Percentiles rank a stretch among this genome's conserved stretches.
phyloP scores from a whole-genome alignment of 2,888 invertebrate genomes.

The Cataglyphis rosenhaueri region DNA sequence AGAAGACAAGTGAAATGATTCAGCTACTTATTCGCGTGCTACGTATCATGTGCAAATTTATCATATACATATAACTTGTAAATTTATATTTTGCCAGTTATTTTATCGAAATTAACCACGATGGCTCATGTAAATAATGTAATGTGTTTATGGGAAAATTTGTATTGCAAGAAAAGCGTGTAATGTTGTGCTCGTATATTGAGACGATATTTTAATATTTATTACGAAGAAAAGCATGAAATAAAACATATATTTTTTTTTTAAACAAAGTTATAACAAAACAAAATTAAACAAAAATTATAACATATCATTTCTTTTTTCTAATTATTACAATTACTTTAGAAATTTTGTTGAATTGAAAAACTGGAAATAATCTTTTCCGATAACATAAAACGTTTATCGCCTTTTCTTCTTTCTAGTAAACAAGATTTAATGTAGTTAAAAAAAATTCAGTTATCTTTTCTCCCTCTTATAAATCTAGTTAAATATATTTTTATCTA shows the following conservation, averaged over 20 bases:
- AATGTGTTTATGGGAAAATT: not conserved
- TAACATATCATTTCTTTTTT: not conserved
- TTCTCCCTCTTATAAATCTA: conserved; percentile 15
- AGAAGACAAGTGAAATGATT: conserved; percentile 31
- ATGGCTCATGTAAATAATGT: not conserved
- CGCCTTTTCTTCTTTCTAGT: not conserved
- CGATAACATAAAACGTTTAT: conserved; percentile 1
- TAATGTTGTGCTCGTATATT: not conserved
- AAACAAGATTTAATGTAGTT: not conserved
- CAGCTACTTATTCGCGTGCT: conserved; percentile 3
- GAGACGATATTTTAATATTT: not conserved
- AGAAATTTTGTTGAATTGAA: not conserved
- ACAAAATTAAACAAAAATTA: too few relatives aligned
- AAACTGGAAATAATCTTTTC: not conserved
- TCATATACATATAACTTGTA: not conserved
- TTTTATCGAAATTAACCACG: not conserved
- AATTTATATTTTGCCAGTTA: not conserved
- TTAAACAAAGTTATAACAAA: not conserved
- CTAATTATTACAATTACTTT: not conserved
- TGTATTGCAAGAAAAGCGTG: not conserved
- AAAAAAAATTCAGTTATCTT: not conserved
- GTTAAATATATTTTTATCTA: conserved; percentile 10
- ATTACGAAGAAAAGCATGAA: not conserved
- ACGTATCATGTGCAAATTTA: conserved; percentile 1
- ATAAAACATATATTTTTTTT: not conserved